Evolutionary conservation across 2,888 invertebrate species (phyloP), one percentile per base, ranked within the genome.

Genomic region (Carcina quercana): DNA sequence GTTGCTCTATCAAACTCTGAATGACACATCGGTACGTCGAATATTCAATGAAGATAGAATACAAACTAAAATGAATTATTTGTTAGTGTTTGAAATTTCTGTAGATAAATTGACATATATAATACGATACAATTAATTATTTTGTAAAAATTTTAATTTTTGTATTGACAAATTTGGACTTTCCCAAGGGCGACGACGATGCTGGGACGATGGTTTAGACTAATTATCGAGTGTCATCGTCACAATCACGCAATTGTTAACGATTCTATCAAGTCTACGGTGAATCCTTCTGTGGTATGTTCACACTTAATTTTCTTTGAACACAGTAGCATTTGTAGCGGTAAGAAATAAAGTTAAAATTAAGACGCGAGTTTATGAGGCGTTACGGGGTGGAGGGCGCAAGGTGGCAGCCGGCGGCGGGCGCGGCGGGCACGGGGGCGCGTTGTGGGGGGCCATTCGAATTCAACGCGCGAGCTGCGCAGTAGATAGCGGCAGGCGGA

Each of bases 281-380:
- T 56, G 63, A 74, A 75, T 69, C 63, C 62, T 68, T 70, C 57
- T 25, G 60, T 66, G 68, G 68, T 75, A 70, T 72, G 70, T 78
- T 80, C 73, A 69, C 80, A 82, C 79, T 76, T 79, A 82, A 82
- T 82, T 80, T 78, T 78, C 69, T 72, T 69, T 62, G 60, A 75
- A 75, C 71, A 76, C 62, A 69, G 76, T 62, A 65, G 74, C 73
- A 72, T 78, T 76, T 68, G 76, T 62, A 65, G 74, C 73, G 72
- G 78, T 76, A 73, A 76, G 78, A 76, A 82, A 80, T 82, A 83
- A 80, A 82, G 80, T 82, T 80, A 80, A 82, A 82, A 83, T 80
- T 79, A 82, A 83, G 82, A 80, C 76, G 78, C 78, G 76, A 79
- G 79, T 80, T 82, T 80, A 82, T 79, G 80, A 75, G 75, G 80